Evolutionary conservation across 92 coral and sea anemone genomes (phyloP).

Genomic region (Plumapathes pennacea): DNA sequence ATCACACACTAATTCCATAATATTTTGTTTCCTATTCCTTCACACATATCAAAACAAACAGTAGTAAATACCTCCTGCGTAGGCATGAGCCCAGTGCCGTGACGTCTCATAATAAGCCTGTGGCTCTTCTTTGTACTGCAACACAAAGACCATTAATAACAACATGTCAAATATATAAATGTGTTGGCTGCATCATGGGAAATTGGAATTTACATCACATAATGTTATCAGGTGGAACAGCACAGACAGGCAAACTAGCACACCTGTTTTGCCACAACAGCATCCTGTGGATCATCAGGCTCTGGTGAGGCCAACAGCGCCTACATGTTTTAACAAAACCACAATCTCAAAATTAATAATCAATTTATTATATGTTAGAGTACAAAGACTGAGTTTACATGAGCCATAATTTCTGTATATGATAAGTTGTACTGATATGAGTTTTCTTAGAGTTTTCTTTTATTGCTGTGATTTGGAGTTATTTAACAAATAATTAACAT

Average conservation of each 20-base stretch:
- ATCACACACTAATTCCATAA: background rate
- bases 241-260: background rate
- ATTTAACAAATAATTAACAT: no score
- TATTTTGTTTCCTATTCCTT: background rate
- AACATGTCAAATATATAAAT: no score
- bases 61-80: constrained; percentile 78
- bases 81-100: constrained; percentile 82
- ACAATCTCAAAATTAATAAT: background rate
- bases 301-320: constrained; percentile 89
- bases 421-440: no score
- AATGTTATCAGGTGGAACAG: background rate
- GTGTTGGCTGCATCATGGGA: background rate
- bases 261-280: constrained; percentile 96
- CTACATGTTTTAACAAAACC: constrained; percentile 26
- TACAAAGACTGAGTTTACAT: background rate
- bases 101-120: constrained; percentile 74
- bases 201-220: no score
- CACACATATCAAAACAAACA: background rate
- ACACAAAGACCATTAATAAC: background rate
- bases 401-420: background rate
- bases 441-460: no score
- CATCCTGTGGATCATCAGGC: constrained; percentile 99
- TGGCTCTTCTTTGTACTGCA: constrained; percentile 77
- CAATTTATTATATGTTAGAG: background rate
- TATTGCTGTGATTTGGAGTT: no score